Percentiles rank a stretch among this genome's conserved stretches.
Evolutionary conservation across 1,140 invertebrate genomes (phyloP).

Genomic region (Homalodisca vitripennis): DNA sequence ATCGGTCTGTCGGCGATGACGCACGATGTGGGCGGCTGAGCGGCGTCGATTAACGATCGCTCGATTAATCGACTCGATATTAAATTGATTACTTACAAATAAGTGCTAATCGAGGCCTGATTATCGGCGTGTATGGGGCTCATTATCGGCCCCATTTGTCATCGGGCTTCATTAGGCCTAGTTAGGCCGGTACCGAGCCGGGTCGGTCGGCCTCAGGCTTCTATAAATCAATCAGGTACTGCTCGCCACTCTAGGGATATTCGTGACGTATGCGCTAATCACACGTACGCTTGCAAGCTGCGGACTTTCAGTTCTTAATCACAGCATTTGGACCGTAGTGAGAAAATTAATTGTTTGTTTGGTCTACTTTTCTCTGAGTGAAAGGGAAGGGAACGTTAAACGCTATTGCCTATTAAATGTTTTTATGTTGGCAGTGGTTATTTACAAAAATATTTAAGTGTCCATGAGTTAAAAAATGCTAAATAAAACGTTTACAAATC

Average conservation of each 20-base stretch:
- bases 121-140: conserved; percentile 1
- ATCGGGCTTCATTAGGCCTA: background rate
- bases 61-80: conserved; percentile 15
- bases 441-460: no score
- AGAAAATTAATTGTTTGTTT: no score
- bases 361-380: no score
- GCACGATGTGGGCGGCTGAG: background rate
- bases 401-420: no score
- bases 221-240: background rate
- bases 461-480: no score
- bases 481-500: no score
- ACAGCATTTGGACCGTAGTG: no score
- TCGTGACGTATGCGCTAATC: background rate
- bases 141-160: conserved; percentile 2
- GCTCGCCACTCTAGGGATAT: no score
- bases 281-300: background rate
- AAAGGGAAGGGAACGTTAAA: no score
- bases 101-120: conserved; percentile 5
- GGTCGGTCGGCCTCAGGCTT: background rate
- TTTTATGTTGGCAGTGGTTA: no score
- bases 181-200: background rate
- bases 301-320: no score
- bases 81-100: conserved; percentile 21
- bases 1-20: background rate
- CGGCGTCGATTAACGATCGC: background rate